Evolutionary conservation across 2,797 vertebrate species (phyloP).

Genomic region (Ataeniobius toweri): DNA sequence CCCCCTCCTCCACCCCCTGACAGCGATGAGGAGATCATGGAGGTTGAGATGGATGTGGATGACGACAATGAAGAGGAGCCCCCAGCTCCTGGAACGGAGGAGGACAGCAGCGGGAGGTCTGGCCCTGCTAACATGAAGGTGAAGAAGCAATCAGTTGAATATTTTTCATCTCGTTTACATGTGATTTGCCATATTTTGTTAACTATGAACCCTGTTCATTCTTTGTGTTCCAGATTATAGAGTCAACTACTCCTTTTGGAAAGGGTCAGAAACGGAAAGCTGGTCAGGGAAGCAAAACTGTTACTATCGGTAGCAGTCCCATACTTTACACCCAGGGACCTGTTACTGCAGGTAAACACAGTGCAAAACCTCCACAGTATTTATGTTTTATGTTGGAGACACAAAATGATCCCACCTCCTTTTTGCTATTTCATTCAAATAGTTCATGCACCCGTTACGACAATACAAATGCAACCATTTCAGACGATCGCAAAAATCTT

Average conservation of each 20-base stretch:
- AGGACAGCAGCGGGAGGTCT: constrained; percentile 78
- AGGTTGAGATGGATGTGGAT: constrained; percentile 99
- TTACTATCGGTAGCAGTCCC: constrained; percentile 92
- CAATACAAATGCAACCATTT: background rate
- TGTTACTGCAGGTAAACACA: constrained; percentile 75
- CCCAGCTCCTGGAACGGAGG: constrained; percentile 94
- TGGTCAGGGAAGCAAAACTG: constrained; percentile 80
- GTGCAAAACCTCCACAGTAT: background rate
- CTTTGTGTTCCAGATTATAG: constrained; percentile 64
- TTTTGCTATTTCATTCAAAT: background rate
- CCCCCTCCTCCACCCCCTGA: constrained; percentile 84
- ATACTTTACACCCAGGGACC: constrained; percentile 91
- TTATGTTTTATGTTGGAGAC: no score
- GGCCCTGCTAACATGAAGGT: constrained; percentile 80
- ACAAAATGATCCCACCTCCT: background rate
- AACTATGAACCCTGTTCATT: constrained; percentile 8
- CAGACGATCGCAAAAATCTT: accelerated
- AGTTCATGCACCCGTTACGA: no score
- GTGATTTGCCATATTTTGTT: background rate
- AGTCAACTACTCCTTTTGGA: constrained; percentile 67
- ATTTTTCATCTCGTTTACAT: background rate
- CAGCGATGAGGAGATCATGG: constrained; percentile 92
- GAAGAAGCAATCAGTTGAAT: background rate
- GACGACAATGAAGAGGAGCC: constrained; percentile 91
- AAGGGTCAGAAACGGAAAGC: constrained; percentile 90